Conservation (phyloP, 2,888 invertebrate species). For the Cancer borealis region DNA sequence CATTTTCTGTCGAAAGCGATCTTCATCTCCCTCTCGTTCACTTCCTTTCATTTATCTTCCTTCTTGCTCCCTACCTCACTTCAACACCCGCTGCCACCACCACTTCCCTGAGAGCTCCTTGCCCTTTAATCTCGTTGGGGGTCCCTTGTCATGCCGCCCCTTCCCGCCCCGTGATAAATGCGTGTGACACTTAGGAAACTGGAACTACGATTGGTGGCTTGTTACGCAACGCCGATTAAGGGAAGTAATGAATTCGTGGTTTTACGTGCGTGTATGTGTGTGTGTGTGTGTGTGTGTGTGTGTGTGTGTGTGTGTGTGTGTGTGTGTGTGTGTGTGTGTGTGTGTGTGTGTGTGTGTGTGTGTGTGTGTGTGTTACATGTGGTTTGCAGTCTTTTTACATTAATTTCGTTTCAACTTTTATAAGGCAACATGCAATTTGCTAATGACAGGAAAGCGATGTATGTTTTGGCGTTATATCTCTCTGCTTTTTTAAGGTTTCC, state of each 20-base stretch:
- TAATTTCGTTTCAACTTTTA: too few species aligned
- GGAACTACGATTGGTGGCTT: conserved; percentile 7
- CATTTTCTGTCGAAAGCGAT: too few species aligned
- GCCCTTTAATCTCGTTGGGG: background rate
- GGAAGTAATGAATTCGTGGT: background rate
- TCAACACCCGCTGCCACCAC: background rate
- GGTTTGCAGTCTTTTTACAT: too few species aligned
- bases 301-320: conserved; percentile 11
- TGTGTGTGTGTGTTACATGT: too few species aligned
- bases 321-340: background rate
- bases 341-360: background rate
- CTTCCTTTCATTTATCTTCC: background rate
- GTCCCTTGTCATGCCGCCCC: background rate
- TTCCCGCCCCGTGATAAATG: background rate
- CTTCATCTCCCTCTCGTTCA: background rate
- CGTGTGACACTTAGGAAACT: conserved; percentile 21
- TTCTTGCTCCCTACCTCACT: background rate
- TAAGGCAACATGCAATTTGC: background rate
- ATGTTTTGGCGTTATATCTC: background rate
- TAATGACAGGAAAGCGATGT: background rate
- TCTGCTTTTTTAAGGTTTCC: background rate
- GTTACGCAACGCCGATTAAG: background rate
- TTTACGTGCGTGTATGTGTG: background rate
- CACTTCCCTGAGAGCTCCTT: conserved; percentile 5
- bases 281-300: background rate